Evolutionary conservation across 1,140 invertebrate genomes (phyloP).

Genomic region (Physella acuta): DNA sequence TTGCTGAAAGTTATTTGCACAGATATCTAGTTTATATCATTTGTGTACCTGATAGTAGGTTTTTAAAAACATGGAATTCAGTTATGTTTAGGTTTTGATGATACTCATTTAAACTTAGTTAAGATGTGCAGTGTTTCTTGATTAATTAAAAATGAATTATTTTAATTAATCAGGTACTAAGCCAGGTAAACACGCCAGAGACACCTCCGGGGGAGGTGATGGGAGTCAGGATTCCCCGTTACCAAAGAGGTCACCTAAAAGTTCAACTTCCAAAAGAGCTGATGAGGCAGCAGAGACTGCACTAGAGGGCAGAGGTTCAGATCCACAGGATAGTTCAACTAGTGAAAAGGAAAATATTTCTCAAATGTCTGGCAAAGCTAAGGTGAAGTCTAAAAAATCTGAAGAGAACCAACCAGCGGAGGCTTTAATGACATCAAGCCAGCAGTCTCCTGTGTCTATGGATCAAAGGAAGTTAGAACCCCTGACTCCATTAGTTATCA

Average conservation of each 20-base stretch:
- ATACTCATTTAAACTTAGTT: too few relatives aligned
- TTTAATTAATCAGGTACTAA: conserved; percentile 45
- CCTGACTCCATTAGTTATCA: conserved; percentile 35
- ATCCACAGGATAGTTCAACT: conserved; percentile 12
- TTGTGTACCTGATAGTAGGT: too few relatives aligned
- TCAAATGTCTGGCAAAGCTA: conserved; percentile 13
- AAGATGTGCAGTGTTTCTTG: too few relatives aligned
- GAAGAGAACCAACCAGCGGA: conserved; percentile 13
- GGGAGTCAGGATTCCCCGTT: conserved; percentile 31
- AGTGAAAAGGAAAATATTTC: conserved; percentile 7
- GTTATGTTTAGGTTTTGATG: too few relatives aligned
- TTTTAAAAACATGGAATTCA: too few relatives aligned
- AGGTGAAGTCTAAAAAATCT: conserved; percentile 8
- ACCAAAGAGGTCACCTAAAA: conserved; percentile 37
- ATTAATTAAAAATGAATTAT: too few relatives aligned
- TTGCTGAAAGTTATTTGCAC: too few relatives aligned
- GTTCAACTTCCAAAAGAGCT: conserved; percentile 29
- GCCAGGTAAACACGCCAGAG: conserved; percentile 36
- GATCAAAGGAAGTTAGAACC: conserved; percentile 33
- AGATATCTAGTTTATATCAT: too few relatives aligned
- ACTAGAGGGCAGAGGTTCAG: conserved; percentile 14
- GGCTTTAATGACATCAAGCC: conserved; percentile 24
- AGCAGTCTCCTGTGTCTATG: conserved; percentile 31
- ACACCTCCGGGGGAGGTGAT: conserved; percentile 26
- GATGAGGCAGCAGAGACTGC: background rate